phyloP scores from a whole-genome alignment of 2,113 vertebrate species.

The Sander vitreus region DNA sequence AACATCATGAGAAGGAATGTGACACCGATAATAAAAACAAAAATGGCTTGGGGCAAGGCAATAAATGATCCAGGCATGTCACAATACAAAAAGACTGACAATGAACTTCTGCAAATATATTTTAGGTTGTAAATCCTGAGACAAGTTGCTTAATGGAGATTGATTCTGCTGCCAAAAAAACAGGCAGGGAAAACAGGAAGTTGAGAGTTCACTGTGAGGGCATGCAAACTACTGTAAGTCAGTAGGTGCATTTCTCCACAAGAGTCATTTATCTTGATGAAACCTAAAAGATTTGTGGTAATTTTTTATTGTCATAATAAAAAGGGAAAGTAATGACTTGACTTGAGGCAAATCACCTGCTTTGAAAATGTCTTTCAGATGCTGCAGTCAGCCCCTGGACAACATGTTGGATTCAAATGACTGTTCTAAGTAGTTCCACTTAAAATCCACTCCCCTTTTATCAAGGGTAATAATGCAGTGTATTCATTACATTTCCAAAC shows the following conservation, averaged over 20 bases:
- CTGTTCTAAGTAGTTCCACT: slow-evolving; percentile 71
- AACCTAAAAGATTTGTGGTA: slow-evolving; percentile 69
- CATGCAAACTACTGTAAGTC: slow-evolving; percentile 89
- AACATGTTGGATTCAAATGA: slow-evolving; percentile 80
- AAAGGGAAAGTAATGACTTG: slow-evolving; percentile 83
- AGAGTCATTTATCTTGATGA: slow-evolving; percentile 81
- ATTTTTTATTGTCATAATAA: slow-evolving; percentile 87
- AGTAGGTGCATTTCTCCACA: slow-evolving; percentile 82
- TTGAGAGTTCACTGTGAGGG: slow-evolving; percentile 83
- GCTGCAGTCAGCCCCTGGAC: slow-evolving; percentile 82
- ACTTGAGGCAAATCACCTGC: slow-evolving; percentile 82
- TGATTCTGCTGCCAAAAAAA: slow-evolving; percentile 79
- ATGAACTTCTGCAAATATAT: slow-evolving; percentile 50
- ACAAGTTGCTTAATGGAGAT: slow-evolving; percentile 80
- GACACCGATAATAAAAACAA: slow-evolving; percentile 44
- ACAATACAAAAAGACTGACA: slow-evolving; percentile 38
- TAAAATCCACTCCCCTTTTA: slow-evolving; percentile 67
- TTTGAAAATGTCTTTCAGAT: slow-evolving; percentile 84
- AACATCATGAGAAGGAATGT: slow-evolving; percentile 38
- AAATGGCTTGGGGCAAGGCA: background rate
- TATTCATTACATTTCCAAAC: slow-evolving; percentile 67
- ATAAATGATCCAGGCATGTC: slow-evolving; percentile 21
- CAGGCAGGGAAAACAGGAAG: slow-evolving; percentile 85
- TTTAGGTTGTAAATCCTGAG: slow-evolving; percentile 64
- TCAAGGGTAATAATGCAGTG: slow-evolving; percentile 54